Conservation (phyloP, 2,888 invertebrate genomes). For the Ochropleura leucogaster region DNA sequence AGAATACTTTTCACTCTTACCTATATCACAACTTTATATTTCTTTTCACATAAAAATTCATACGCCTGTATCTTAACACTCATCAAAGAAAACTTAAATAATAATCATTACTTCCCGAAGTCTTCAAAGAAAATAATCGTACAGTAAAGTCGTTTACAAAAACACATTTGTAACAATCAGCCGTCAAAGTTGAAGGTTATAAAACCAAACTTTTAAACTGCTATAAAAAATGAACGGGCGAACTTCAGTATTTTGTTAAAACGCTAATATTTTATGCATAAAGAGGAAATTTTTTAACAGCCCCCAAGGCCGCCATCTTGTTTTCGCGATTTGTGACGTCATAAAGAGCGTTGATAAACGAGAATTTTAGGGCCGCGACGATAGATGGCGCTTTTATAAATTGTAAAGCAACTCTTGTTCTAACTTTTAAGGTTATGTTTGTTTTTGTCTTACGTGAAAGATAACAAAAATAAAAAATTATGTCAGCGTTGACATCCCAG, state of each 20-base stretch:
- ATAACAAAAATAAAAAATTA: neutral
- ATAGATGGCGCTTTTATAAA: conserved; percentile 51
- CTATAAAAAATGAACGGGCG: conserved; percentile 46
- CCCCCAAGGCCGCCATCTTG: conserved; percentile 49
- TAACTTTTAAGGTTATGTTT: conserved; percentile 17
- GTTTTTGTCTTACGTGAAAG: neutral
- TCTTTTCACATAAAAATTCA: neutral
- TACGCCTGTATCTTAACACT: neutral
- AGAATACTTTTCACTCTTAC: neutral
- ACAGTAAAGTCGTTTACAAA: conserved; percentile 23
- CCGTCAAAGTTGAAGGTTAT: conserved; percentile 27
- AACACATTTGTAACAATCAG: conserved; percentile 54
- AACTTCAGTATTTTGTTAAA: conserved; percentile 47
- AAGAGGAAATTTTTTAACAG: conserved; percentile 30
- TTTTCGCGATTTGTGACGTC: conserved; percentile 29
- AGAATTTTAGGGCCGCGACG: conserved; percentile 5
- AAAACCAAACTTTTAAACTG: conserved; percentile 46
- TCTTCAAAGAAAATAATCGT: conserved; percentile 27
- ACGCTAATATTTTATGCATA: conserved; percentile 50
- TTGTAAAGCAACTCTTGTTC: neutral
- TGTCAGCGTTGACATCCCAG: no score
- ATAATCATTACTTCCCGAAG: conserved; percentile 24
- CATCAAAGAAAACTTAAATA: conserved; percentile 35
- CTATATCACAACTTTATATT: neutral
- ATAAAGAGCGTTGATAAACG: conserved; percentile 41